Base-by-base conservation (phyloP, 92 coral and sea anemone genomes). In the Parazoanthus darwini region DNA sequence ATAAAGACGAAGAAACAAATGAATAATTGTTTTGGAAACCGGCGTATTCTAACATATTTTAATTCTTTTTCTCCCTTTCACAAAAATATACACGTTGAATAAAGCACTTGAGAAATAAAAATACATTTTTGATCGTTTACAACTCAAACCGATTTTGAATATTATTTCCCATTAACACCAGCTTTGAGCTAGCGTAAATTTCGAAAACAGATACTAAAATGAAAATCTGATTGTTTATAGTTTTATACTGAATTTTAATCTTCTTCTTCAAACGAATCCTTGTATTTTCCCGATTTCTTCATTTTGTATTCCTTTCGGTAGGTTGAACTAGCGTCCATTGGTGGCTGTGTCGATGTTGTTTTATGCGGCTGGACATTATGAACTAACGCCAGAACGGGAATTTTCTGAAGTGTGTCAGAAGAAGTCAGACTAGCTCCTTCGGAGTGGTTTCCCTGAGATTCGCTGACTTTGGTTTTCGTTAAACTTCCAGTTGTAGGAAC, bases 361-460 rank as follows among this genome's bases (percentile, higher is more conserved):
- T 86, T 91, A 88, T 94, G 93, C n/a, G 98, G 94, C 58, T 97
- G 98, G 3, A 94, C 93, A 81, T 95, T 95, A 66, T 97, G 99
- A 36, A 97, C 99, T 48, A 97, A 83, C 6, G 99, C 99, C 36
- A 95, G 91, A 18, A 97, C 99, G 8, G 99, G 99, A 35, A 97
- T 96, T 94, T 97, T 97, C 80, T 97, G 96, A 8, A 97, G 67
- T 9, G 98, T 92, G 44, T 91, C 92, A 4, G 96, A 82, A 8
- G 94, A 94, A 15, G 92, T 88, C 3, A 90, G 89, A 70, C 89
- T 88, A 39, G 94, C 81, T 2, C 67, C 87, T 43, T 84, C 87
- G 42, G 87, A 29, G 78, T 22, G 36, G 44, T 78, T 84, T 84
- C 46, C 78, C 16, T 74, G 77, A 8, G 63, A 35, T 48, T 70